phyloP scores from a whole-genome alignment of 2,113 vertebrate genomes.

The Athene cunicularia region DNA sequence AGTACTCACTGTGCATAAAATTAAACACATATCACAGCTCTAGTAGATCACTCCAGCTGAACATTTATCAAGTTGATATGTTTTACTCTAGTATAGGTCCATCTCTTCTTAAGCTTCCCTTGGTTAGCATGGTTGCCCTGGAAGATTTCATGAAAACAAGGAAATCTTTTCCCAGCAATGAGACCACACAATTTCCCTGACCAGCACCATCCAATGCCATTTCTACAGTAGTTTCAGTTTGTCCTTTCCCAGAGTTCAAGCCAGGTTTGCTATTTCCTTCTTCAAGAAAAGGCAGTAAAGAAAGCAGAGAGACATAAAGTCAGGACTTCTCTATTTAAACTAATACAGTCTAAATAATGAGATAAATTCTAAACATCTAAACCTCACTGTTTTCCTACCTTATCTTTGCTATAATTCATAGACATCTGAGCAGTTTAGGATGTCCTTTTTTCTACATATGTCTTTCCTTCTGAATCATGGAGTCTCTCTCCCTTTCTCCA shows the following conservation, averaged over 20 bases:
- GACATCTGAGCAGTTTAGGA: background rate
- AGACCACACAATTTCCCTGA: background rate
- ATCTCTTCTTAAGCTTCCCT: background rate
- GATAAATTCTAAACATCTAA: background rate
- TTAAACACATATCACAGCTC: slow-evolving; percentile 22
- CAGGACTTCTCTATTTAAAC: background rate
- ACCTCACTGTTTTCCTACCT: background rate
- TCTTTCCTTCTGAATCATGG: background rate
- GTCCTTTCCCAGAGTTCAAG: background rate
- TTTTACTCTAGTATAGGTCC: background rate
- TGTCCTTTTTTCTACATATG: background rate
- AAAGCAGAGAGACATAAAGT: background rate
- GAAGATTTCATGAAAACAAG: background rate
- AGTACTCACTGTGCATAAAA: slow-evolving; percentile 46
- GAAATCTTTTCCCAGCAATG: background rate
- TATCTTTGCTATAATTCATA: background rate
- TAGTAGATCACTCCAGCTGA: slow-evolving; percentile 6
- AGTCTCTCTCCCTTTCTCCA: background rate
- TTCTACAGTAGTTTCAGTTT: background rate
- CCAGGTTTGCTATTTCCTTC: background rate
- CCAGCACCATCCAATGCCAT: background rate
- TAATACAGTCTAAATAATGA: background rate
- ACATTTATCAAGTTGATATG: background rate
- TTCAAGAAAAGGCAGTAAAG: background rate
- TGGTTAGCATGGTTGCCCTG: background rate